Conservation (phyloP, 1,140 invertebrate species). For the Paracyclopina nana region DNA sequence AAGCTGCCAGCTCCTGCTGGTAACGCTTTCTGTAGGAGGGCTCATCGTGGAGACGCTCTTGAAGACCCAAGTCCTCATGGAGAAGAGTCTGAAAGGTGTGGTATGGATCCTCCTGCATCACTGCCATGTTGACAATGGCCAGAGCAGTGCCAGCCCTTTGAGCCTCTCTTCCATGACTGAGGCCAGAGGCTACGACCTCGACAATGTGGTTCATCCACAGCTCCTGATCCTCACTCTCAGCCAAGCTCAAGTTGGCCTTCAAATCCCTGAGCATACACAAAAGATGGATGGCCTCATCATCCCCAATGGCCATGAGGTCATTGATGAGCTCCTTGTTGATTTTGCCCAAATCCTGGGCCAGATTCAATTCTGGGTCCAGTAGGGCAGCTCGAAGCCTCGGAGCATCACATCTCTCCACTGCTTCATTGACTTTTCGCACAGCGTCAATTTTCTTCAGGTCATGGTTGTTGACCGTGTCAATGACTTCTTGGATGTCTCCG, state of each 20-base stretch:
- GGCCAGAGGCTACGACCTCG: neutral
- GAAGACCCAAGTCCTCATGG: neutral
- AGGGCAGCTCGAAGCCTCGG: no score
- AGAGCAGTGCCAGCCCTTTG: neutral
- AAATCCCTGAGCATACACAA: neutral
- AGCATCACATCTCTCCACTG: no score
- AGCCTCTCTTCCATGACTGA: neutral
- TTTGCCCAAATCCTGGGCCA: neutral
- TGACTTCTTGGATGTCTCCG: slow-evolving; percentile 43
- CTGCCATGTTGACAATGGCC: slow-evolving; percentile 1
- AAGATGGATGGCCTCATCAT: slow-evolving; percentile 1
- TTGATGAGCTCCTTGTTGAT: neutral
- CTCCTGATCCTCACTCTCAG: neutral
- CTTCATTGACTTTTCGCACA: neutral
- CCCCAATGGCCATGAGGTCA: neutral
- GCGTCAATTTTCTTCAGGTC: neutral
- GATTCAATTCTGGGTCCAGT: no score
- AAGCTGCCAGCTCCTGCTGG: neutral
- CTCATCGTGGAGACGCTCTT: neutral
- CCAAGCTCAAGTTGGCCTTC: neutral
- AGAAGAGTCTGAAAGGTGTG: neutral
- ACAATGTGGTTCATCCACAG: neutral
- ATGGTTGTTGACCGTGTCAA: slow-evolving; percentile 39
- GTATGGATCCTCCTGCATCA: neutral
- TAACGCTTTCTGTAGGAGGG: no score